Evolutionary conservation across 2,797 vertebrate species (phyloP), one percentile per base, ranked within the genome.

Genomic region (Toxotes lorentzi): DNA sequence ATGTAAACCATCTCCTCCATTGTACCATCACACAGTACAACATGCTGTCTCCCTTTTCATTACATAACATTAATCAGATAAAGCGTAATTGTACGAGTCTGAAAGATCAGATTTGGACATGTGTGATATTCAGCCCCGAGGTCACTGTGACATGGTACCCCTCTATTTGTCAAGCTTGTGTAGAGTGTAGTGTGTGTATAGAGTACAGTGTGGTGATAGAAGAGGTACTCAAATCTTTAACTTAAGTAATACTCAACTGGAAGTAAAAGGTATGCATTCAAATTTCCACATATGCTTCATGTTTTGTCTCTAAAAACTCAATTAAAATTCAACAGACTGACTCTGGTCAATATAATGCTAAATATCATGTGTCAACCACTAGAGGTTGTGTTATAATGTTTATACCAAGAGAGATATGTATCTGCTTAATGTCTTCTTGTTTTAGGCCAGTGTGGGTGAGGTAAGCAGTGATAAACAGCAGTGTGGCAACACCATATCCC

Each of bases 21-120:
- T 48, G 24, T 2, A 9, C 32, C 57, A 24, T 9, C 16, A 30
- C 51, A 54, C 10, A 56, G 24, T 58, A 30, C 79, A 57, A 34
- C 34, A 69, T 6, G 13, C 58, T 24, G 45, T 66, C 63, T 73
- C 58, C 56, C 12, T 73, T 81, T 73, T 65, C 5, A 24, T 70
- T 72, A 66, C 12, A 27, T 58, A 63, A 66, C 38, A 59, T n/a
- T 65, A 70, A 61, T 77, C 53, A 54, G 59, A 75, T 45, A 38
- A 73, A 68, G 38, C 62, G 34, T 65, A 48, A 48, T 32, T 51
- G 35, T 43, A 40, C 19, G 53, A 62, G 21, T 24, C 64, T 57
- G 7, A 3, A 17, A 50, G 57, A 75, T 54, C 64, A 23, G 62
- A 50, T 19, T 45, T 19, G 11, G 45, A 63, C 58, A 65, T 63